Evolutionary conservation across 2,888 invertebrate genomes (phyloP).

Genomic region (Notodonta ziczac): DNA sequence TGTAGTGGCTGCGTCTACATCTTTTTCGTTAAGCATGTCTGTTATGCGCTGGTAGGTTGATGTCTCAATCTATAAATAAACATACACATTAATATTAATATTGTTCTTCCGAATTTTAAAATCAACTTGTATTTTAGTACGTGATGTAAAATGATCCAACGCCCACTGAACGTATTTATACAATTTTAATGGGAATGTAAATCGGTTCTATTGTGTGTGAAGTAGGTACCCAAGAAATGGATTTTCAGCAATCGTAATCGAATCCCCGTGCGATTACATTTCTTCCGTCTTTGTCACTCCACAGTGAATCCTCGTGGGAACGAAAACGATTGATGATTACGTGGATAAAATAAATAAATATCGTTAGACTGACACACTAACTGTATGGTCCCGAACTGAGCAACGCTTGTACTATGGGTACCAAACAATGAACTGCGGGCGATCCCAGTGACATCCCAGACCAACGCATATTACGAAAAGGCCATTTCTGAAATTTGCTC

Average conservation of each 20-base stretch:
- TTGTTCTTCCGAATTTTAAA: too few species aligned
- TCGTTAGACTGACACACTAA: too few species aligned
- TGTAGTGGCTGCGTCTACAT: conserved; percentile 50
- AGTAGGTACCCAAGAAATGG: background rate
- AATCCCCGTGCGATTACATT: background rate
- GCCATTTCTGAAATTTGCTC: too few species aligned
- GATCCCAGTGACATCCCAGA: too few species aligned
- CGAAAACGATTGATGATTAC: background rate
- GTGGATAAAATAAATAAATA: background rate
- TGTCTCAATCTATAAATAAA: conserved; percentile 42
- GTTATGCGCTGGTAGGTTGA: conserved; percentile 47
- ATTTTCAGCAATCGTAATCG: background rate
- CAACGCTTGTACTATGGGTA: too few species aligned
- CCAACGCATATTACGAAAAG: too few species aligned
- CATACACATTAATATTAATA: too few species aligned
- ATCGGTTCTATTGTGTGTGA: background rate
- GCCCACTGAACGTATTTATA: background rate
- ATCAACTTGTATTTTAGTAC: too few species aligned
- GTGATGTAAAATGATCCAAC: background rate
- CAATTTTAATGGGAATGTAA: conserved; percentile 1
- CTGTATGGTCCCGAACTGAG: too few species aligned
- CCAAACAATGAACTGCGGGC: too few species aligned
- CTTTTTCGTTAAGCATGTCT: conserved; percentile 46
- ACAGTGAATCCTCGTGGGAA: background rate
- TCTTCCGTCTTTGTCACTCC: background rate